These are phyloP conservation scores for Benthosema pterotum DNA, from an alignment of 2,797 vertebrate species.

Conservation along the genomic window DNA sequence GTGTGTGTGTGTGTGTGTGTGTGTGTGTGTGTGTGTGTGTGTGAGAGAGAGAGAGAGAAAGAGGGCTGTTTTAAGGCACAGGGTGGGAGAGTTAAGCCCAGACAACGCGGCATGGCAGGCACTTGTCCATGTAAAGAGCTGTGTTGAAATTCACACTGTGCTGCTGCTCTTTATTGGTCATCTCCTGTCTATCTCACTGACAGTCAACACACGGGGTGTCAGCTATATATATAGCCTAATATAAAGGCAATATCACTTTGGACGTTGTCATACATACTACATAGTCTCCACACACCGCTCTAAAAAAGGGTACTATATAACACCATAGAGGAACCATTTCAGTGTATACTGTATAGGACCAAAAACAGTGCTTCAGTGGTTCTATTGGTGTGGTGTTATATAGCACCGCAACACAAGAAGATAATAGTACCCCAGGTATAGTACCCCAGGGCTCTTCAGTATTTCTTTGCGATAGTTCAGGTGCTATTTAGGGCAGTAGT, in stretches of 20 bases:
- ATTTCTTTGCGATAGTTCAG: no score
- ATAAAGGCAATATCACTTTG: conserved; percentile 70
- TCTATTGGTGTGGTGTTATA: no score
- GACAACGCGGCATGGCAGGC: conserved; percentile 70
- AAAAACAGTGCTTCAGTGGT: no score
- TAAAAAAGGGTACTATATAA: no score
- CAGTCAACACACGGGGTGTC: conserved; percentile 71
- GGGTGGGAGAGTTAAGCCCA: conserved; percentile 64
- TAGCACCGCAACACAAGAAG: no score
- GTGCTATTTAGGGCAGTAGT: no score
- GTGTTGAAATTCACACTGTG: conserved; percentile 61
- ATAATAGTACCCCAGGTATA: no score
- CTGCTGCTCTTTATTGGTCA: conserved; percentile 72
- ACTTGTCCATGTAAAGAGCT: conserved; percentile 71
- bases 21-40: conserved; percentile 5
- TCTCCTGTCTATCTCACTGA: conserved; percentile 54
- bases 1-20: no score
- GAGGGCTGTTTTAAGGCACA: background rate
- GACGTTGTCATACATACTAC: conserved; percentile 62
- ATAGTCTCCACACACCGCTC: no score
- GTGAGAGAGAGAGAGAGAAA: conserved; percentile 47
- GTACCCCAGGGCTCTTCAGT: no score
- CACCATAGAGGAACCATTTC: no score
- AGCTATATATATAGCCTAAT: conserved; percentile 61
- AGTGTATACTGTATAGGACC: no score